Evolutionary conservation across 2,113 vertebrate species (phyloP), one percentile per base, ranked within the genome.

Genomic region (Apodemus sylvaticus): DNA sequence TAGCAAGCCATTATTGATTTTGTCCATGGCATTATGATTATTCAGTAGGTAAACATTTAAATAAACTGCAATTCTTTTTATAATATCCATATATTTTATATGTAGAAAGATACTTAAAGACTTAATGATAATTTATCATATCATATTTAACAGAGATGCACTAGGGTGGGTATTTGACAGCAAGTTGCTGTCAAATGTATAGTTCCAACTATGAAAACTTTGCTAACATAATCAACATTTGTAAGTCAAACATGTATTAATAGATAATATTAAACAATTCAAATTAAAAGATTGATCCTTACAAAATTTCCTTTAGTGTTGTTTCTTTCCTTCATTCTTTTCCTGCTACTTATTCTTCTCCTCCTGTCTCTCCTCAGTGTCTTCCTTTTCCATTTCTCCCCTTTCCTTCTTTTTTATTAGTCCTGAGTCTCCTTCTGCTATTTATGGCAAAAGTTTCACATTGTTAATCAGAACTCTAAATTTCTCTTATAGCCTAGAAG

Each of bases 191-290:
- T 55, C 86, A 79, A 96, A 95, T 48, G 60, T 19, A 82, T 66
- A 74, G 20, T 48, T 96, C 92, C 91, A 94, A 64, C 87, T 94
- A 66, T 73, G 36, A 89, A 74, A 91, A 89, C 19, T 62, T 87
- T 89, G 22, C 7, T 89, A 86, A 26, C 36, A 93, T 90, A 92
- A 83, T 89, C 79, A 95, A 78, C 12, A 73, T 66, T 91, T 94
- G 89, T 87, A 3, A 82, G 24, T 76, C 31, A 70, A 92, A 48
- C 16, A 96, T 92, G 77, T 93, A 79, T 58, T 74, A 95, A 78
- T 70, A 22, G 39, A 53, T 1, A 73, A 89, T 78, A 73, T 29
- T 86, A 89, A n/a, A n/a, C 14, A 94, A 95, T 20, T 88, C 7
- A 94, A 88, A 94, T 7, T 55, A 96, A 26, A 74, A 89, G 58